Evolutionary conservation across 2,888 invertebrate species (phyloP), one percentile per base, ranked within the genome.

Genomic region (Axea sp.): DNA sequence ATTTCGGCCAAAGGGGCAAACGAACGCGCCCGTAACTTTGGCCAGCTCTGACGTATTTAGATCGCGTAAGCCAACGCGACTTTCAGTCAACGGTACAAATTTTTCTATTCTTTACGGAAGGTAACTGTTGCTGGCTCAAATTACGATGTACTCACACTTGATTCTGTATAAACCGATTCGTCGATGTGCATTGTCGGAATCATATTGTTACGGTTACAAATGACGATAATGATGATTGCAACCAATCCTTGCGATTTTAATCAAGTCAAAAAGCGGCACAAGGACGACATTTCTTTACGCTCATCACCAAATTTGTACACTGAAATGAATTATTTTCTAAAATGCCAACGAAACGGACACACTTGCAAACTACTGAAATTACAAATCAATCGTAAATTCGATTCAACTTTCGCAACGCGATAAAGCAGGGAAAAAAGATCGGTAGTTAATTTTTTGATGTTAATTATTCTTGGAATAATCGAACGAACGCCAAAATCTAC

Each of bases 61-160:
- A 33, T 24, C 37, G 37, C 35, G 41, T 31, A 67, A 64, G 33
- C 45, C 55, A 71, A 39, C 39, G 60, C 24, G 53, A 51, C 14
- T 28, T 35, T 41, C 53, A 68, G 73, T 62, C 65, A 67, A 65
- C 65, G 64, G 72, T 75, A 72, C 75, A 72, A 75, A 75, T 68
- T 75, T 75, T 75, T 75, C 72, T 75, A 75, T 67, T 67, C 57
- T 53, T 47, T 33, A 37, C 43, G 60, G 24, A 51, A 57, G 55
- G 19, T 49, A 57, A 67, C 60, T 57, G 62, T 72, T 71, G 59
- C 57, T 59, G 72, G 72, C 72, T 75, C 75, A 68, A 68, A 57
- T 35, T 64, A 49, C 15, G 8, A 47, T 62, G 57, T 51, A 64
- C 60, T 62, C 60, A 31, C 5, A 14, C 31, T 55, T 49, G 62